Conservation (phyloP, 37 sponge, comb jelly and placozoan species). For the Dysidea cf. avara region DNA sequence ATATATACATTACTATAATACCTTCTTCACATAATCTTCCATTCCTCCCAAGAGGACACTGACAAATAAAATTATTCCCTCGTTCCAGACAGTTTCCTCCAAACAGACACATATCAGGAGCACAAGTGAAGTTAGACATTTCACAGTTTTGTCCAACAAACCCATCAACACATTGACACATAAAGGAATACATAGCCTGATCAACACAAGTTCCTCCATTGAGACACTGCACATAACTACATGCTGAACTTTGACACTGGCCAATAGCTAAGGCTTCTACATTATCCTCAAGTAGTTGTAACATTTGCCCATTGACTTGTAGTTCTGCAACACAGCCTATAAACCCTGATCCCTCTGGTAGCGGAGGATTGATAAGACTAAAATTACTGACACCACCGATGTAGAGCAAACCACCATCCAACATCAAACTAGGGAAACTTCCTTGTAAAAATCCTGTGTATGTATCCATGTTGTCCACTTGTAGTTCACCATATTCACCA, state of each 20-base stretch:
- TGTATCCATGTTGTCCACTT: constrained; percentile 11
- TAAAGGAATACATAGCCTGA: not conserved
- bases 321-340: constrained; percentile 49
- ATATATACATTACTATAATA: not conserved
- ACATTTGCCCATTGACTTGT: not conserved
- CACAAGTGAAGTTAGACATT: constrained; percentile 8
- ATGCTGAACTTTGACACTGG: constrained; percentile 36
- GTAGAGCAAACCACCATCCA: constrained; percentile 1
- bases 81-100: constrained; percentile 50
- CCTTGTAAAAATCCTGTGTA: not conserved
- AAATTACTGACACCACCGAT: constrained; percentile 39
- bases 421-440: not conserved
- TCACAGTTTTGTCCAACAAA: constrained; percentile 61
- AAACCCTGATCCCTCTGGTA: constrained; percentile 22
- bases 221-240: constrained; percentile 48
- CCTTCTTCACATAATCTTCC: constrained; percentile 69
- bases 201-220: constrained; percentile 61
- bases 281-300: constrained; percentile 1
- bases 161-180: constrained; percentile 47
- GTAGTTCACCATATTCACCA: not conserved
- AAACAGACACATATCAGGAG: constrained; percentile 56
- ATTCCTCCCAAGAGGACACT: constrained; percentile 46
- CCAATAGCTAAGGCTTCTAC: constrained; percentile 14
- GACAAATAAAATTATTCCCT: constrained; percentile 39
- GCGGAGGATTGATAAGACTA: not conserved